These are phyloP conservation scores for Euphonia xanthogaster DNA, from an alignment of 2,797 vertebrate genomes.

Conservation along the genomic window DNA sequence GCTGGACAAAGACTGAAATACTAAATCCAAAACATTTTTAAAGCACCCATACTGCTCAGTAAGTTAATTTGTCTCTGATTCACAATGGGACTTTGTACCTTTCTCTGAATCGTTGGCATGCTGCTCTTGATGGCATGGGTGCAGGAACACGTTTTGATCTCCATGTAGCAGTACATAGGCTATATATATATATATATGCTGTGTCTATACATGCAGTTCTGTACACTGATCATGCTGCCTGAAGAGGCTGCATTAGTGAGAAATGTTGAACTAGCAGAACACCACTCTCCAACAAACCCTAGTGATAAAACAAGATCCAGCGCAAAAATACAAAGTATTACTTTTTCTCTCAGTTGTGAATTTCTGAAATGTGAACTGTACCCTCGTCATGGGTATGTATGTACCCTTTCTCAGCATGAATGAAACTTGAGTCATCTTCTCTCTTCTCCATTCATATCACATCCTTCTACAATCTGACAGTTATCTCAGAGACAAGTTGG, in stretches of 20 bases:
- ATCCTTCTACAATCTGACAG: not conserved
- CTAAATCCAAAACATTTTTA: not conserved
- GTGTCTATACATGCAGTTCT: not conserved
- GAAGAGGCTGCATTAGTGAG: not conserved
- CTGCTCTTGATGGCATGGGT: not conserved
- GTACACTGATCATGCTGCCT: not conserved
- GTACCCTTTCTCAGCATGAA: not conserved
- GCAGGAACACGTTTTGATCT: not conserved
- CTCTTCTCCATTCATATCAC: not conserved
- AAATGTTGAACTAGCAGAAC: not conserved
- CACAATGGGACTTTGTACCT: not conserved
- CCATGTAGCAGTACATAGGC: not conserved
- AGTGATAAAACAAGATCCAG: not conserved
- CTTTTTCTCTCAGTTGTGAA: not conserved
- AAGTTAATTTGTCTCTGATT: not conserved
- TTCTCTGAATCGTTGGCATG: not conserved
- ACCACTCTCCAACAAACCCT: not conserved
- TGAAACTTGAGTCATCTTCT: not conserved
- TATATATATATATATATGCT: not conserved
- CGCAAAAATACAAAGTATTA: not conserved
- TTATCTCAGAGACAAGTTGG: not conserved
- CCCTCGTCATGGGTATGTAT: not conserved
- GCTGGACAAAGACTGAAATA: not conserved
- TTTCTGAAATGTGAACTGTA: not conserved
- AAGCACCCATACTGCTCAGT: not conserved